These are phyloP conservation scores for Lasioglossum oenotherae DNA, from an alignment of 2,888 invertebrate genomes.

Conservation along the genomic window DNA sequence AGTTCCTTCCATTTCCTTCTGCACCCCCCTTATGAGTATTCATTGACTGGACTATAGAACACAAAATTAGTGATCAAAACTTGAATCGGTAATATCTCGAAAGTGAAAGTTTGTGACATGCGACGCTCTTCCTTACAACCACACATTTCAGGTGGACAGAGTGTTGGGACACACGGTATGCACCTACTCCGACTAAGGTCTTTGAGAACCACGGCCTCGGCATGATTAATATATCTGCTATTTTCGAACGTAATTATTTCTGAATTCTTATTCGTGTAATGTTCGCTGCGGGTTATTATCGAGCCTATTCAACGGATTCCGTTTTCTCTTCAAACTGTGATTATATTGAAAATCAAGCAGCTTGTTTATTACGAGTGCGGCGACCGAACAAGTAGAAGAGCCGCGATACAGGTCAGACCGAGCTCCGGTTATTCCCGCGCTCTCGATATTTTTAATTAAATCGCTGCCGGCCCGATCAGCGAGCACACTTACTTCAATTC, in stretches of 20 bases:
- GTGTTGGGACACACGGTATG: neutral
- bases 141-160: too few species aligned
- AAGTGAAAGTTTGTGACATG: too few species aligned
- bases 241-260: neutral
- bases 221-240: neutral
- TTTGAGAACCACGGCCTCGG: neutral
- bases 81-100: too few species aligned
- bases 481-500: neutral
- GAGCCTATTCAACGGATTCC: conserved; percentile 21
- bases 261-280: neutral
- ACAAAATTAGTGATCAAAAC: too few species aligned
- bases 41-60: too few species aligned
- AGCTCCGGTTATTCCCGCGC: neutral
- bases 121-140: too few species aligned
- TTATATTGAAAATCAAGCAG: conserved; percentile 47
- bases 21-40: too few species aligned
- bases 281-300: neutral
- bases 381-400: conserved; percentile 33
- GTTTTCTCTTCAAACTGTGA: neutral
- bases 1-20: too few species aligned
- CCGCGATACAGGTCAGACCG: conserved; percentile 51
- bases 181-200: neutral
- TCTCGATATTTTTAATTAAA: conserved; percentile 43
- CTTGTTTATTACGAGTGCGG: conserved; percentile 47
- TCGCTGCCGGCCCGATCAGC: conserved; percentile 8